Evolutionary conservation across 2,113 vertebrate species (phyloP).

Genomic region (Platichthys flesus): DNA sequence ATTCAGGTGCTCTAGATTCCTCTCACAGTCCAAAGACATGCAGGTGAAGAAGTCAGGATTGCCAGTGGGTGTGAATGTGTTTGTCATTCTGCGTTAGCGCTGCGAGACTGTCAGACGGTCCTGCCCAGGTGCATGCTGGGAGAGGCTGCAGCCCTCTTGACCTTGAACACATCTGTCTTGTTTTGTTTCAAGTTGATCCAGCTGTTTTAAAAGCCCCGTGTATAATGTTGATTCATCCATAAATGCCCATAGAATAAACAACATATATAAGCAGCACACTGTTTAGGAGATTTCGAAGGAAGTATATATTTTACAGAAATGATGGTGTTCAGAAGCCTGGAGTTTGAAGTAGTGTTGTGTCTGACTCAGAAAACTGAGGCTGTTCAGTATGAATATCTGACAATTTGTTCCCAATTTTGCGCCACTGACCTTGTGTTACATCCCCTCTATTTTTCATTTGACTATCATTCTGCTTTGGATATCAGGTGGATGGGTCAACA

Average conservation of each 20-base stretch:
- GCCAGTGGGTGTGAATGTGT: slow-evolving; percentile 45
- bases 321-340: too few relatives aligned
- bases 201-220: slow-evolving; percentile 28
- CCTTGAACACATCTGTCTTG: slow-evolving; percentile 55
- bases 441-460: too few relatives aligned
- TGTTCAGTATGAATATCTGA: too few relatives aligned
- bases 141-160: slow-evolving; percentile 22
- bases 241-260: slow-evolving; percentile 12
- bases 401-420: too few relatives aligned
- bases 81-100: slow-evolving; percentile 49
- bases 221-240: slow-evolving; percentile 1
- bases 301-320: too few relatives aligned
- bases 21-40: slow-evolving; percentile 26
- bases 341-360: too few relatives aligned
- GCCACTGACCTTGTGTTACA: too few relatives aligned
- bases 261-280: neutral
- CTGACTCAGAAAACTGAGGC: too few relatives aligned
- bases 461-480: too few relatives aligned
- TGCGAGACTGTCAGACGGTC: slow-evolving; percentile 40
- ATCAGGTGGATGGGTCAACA: too few relatives aligned
- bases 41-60: slow-evolving; percentile 30
- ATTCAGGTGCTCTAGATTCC: slow-evolving; percentile 30
- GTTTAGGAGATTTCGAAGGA: neutral
- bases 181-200: slow-evolving; percentile 34
- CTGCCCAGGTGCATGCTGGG: slow-evolving; percentile 22